Percentiles rank a stretch among this genome's conserved stretches.
Evolutionary conservation across 2,888 invertebrate species (phyloP).

Genomic region (Ormia ochracea): DNA sequence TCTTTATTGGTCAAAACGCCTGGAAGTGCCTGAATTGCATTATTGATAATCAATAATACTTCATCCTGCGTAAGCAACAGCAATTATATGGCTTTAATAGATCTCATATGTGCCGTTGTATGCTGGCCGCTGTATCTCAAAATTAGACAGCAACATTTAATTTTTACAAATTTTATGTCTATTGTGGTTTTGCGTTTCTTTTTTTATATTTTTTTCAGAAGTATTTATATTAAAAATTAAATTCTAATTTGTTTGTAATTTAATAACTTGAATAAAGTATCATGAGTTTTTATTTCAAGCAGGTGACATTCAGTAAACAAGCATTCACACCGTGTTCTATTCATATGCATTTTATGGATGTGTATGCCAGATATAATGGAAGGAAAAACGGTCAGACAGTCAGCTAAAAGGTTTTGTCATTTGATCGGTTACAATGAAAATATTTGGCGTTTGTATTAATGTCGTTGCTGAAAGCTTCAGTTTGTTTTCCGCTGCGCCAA

Average conservation of each 20-base stretch:
- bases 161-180: not conserved
- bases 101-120: no score
- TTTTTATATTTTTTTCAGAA: not conserved
- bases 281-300: conserved; percentile 47
- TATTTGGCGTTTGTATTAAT: conserved; percentile 1
- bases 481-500: not conserved
- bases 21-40: no score
- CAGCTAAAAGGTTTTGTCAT: conserved; percentile 39
- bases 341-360: no score
- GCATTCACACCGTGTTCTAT: not conserved
- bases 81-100: no score
- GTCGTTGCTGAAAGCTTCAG: conserved; percentile 20
- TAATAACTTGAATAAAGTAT: conserved; percentile 40
- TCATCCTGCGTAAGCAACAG: no score
- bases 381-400: not conserved
- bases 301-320: conserved; percentile 38
- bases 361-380: not conserved
- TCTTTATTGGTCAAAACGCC: no score
- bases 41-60: no score
- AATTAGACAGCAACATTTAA: no score
- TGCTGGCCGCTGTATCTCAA: no score
- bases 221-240: conserved; percentile 1
- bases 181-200: not conserved
- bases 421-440: conserved; percentile 38
- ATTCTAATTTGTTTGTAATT: conserved; percentile 21